Base-by-base conservation (phyloP, 1,140 invertebrate genomes). In the Telenomus remus region DNA sequence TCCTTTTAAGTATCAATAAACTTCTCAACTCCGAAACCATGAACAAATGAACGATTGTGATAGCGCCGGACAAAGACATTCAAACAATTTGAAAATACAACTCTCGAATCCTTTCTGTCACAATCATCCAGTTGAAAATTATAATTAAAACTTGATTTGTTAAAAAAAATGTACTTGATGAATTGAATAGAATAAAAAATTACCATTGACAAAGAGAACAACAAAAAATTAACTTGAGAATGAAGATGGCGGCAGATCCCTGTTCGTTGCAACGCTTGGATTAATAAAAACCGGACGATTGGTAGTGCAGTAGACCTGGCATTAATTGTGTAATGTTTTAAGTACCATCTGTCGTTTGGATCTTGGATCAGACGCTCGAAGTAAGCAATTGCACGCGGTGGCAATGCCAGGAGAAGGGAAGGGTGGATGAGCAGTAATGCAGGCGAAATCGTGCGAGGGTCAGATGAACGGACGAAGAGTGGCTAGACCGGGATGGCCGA, bases 361-460 rank as follows among this genome's bases (percentile, higher is more conserved):
- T 76, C 64, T 79, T 78, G 81, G 78, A 84, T 76, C 56, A 51
- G 70, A 79, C 72, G n/a, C 78, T 80, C 66, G 78, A 81, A 81
- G 75, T 75, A 79, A 70, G 59, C 57, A n/a, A n/a, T n/a, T n/a
- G 80, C 37, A 39, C 75, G 74, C 74, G 80, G 74, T 80, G 80
- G 78, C 73, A 82, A 81, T 79, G 74, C 78, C 76, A 79, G 70
- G 78, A 83, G 79, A 69, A n/a, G 73, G 78, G 76, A 79, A 81
- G 78, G 79, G 77, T 77, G 77, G 81, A 84, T 80, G 81, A 86
- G 80, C 79, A 81, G 81, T 80, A 39, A 84, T 80, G 74, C 79
- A 82, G 85, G 81, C 82, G 84, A 84, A 84, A 83, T 85, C 79
- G 82, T 82, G 85, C 81, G 72, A 82, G 81, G 80, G 79, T 85